phyloP scores from a whole-genome alignment of 2,797 vertebrate genomes.

The Anabas testudineus region DNA sequence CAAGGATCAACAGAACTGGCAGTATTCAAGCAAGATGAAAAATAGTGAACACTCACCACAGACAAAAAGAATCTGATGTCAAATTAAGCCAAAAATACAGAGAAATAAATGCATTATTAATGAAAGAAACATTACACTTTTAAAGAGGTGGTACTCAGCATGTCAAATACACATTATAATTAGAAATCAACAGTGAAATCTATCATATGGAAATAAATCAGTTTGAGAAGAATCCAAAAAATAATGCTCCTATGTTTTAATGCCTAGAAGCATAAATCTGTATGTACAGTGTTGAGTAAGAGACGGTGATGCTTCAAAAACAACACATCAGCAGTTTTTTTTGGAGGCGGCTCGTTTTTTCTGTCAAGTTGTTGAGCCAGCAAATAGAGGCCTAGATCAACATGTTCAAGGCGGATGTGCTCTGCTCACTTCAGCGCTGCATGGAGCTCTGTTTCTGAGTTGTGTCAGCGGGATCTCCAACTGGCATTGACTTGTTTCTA shows the following conservation, averaged over 20 bases:
- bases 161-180: not conserved
- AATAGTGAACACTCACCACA: not conserved
- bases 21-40: not conserved
- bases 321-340: constrained; percentile 35
- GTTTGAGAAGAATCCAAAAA: not conserved
- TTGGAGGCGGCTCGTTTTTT: constrained; percentile 21
- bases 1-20: not conserved
- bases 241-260: not conserved
- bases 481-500: constrained; percentile 41
- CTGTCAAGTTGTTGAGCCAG: constrained; percentile 50
- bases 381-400: constrained; percentile 25
- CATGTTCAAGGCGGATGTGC: constrained; percentile 27
- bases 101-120: constrained; percentile 4
- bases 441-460: constrained; percentile 29
- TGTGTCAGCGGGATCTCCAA: constrained; percentile 46
- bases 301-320: constrained; percentile 10
- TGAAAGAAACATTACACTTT: not conserved
- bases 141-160: not conserved
- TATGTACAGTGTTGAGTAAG: not conserved
- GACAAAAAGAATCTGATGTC: too few relatives aligned
- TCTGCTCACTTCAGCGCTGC: constrained; percentile 2
- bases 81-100: too few relatives aligned
- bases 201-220: not conserved
- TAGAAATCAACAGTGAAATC: not conserved
- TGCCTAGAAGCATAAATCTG: not conserved